Evolutionary conservation across 2,797 vertebrate species (phyloP), one percentile per base, ranked within the genome.

Genomic region (Protonibea diacanthus): DNA sequence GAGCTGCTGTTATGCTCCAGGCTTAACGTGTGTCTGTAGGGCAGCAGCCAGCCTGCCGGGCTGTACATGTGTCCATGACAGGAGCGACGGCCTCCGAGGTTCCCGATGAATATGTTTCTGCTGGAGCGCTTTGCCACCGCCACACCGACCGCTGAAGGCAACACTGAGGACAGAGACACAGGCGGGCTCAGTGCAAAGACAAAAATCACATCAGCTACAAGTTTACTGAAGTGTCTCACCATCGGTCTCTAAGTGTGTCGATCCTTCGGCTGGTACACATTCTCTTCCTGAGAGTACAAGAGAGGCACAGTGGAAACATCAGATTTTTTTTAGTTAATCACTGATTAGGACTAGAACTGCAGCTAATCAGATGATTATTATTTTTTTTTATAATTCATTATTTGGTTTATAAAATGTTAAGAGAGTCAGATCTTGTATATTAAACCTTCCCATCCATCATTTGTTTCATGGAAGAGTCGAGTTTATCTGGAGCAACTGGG

Each of bases 31-130:
- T 96, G 91, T 81, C 66, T 95, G 75, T 94, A 89, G 0, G 95
- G 96, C 65, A 98, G 93, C 52, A 97, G 89, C 97, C 97, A 98
- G 40, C 97, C 97, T 2, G 93, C 96, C 4, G 97, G 97, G 74
- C 97, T 97, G 89, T 97, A 97, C 68, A 96, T 83, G 79, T 95
- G 92, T 49, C 96, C 89, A 6, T 98, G 97, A 83, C 97, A 98
- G 60, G 97, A 97, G 33, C 97, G 93, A 11, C 96, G 95, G 21
- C 95, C 94, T 7, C 76, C 79, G 0, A 98, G 93, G 80, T 93
- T 96, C 70, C 80, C 94, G 12, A 97, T 92, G 67, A 90, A 94
- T 5, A 97, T 38, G 64, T 86, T 96, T 81, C 84, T 96, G 86
- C 90, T 93, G 33, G 92, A 94, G 64, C 91, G 95, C 89, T 96